Percentiles rank a stretch among this genome's conserved stretches.
Conservation (phyloP, 2,113 vertebrate genomes). For the Lanius collurio region DNA sequence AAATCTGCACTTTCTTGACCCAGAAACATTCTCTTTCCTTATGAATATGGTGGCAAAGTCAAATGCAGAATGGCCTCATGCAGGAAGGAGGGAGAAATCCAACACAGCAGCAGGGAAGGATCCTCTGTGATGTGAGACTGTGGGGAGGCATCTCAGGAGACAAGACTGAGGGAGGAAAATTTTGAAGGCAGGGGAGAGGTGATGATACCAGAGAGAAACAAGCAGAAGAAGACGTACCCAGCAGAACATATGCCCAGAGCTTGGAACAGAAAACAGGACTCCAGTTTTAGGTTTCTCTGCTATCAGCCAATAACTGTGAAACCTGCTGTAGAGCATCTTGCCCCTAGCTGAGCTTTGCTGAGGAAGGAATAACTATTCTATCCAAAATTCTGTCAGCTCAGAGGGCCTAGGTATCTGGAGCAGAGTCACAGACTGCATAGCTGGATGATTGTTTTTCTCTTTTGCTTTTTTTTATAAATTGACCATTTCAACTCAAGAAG, state of each 20-base stretch:
- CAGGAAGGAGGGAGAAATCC: not conserved
- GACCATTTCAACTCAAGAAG: not conserved
- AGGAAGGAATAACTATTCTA: not conserved
- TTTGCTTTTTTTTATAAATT: not conserved
- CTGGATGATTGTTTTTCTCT: not conserved
- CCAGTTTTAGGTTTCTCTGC: slow-evolving; percentile 22
- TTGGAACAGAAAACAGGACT: not conserved
- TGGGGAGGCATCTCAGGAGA: not conserved
- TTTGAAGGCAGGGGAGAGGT: not conserved
- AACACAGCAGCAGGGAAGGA: not conserved
- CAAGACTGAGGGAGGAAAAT: not conserved
- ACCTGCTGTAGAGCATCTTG: not conserved
- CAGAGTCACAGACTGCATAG: not conserved
- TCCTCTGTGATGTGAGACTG: not conserved
- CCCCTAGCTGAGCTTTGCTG: not conserved
- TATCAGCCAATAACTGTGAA: slow-evolving; percentile 9
- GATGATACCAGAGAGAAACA: not conserved
- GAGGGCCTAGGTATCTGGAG: not conserved
- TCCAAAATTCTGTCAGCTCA: not conserved
- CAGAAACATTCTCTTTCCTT: not conserved
- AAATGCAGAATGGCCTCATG: not conserved
- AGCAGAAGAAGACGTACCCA: not conserved
- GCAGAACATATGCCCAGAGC: not conserved
- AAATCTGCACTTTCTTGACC: not conserved
- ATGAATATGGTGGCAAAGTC: not conserved